Evolutionary conservation across 2,797 vertebrate species (phyloP).

Genomic region (Molossus alvarezi): DNA sequence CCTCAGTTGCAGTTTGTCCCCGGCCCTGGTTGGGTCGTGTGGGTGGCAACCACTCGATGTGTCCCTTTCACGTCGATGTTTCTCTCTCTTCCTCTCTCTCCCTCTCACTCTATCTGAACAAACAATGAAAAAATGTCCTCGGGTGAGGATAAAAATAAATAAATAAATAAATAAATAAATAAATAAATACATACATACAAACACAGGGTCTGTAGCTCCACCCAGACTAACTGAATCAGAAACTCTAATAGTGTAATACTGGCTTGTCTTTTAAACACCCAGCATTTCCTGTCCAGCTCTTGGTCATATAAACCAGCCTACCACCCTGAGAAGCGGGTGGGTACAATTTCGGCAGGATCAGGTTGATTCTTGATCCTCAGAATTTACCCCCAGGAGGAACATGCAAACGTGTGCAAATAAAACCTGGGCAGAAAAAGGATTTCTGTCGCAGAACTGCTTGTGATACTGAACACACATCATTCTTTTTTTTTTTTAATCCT

Average conservation of each 20-base stretch:
- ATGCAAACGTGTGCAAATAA: neutral
- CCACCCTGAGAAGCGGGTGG: neutral
- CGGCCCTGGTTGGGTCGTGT: no score
- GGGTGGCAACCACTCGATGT: no score
- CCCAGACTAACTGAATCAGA: neutral
- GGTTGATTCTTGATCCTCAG: neutral
- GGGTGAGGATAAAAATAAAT: no score
- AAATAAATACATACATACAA: no score
- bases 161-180: no score
- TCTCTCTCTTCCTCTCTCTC: no score
- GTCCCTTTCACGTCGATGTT: no score
- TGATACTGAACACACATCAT: neutral
- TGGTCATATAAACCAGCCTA: neutral
- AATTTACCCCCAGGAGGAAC: neutral
- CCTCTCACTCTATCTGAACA: no score
- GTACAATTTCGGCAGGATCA: neutral
- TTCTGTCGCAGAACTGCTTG: neutral
- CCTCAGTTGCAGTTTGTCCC: no score
- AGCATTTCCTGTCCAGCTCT: neutral
- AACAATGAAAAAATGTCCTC: no score
- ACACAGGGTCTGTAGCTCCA: neutral
- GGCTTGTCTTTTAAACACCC: neutral
- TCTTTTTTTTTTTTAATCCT: neutral
- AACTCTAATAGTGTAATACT: neutral
- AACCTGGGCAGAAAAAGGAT: constrained; percentile 16